Percentiles rank a stretch among this genome's conserved stretches.
phyloP scores from a whole-genome alignment of 2,888 invertebrate genomes.

The Phania funesta region DNA sequence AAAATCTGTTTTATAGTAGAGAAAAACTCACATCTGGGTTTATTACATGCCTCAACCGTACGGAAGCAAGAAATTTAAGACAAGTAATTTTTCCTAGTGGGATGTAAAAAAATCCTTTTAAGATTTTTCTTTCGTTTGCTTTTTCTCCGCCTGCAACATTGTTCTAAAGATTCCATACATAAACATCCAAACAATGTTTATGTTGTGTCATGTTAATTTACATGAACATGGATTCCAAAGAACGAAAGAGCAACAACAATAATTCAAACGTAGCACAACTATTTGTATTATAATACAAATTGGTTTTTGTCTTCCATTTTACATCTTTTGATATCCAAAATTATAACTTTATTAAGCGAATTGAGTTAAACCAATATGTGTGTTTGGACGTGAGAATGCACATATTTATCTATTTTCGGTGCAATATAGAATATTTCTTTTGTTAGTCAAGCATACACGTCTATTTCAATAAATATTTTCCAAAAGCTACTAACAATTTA shows the following conservation, averaged over 20 bases:
- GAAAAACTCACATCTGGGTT: no score
- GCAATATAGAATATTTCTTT: no score
- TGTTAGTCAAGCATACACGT: no score
- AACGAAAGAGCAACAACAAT: not conserved
- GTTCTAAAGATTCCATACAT: not conserved
- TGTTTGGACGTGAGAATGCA: not conserved
- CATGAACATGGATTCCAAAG: slow-evolving; percentile 19
- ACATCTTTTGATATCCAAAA: slow-evolving; percentile 6
- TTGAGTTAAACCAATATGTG: not conserved
- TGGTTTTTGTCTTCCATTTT: slow-evolving; percentile 30
- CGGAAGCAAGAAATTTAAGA: no score
- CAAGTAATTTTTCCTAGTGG: not conserved
- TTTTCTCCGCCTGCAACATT: not conserved
- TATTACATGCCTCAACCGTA: no score
- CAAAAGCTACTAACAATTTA: not conserved
- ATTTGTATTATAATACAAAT: slow-evolving; percentile 43
- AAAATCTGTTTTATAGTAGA: no score
- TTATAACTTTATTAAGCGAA: slow-evolving; percentile 11
- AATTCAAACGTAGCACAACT: slow-evolving; percentile 11
- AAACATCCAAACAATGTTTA: slow-evolving; percentile 6
- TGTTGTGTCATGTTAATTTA: slow-evolving; percentile 43
- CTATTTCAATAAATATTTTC: no score
- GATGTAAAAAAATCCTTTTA: not conserved
- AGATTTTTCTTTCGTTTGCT: not conserved
- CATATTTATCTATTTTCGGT: not conserved